Conservation (phyloP, 2,797 vertebrate species). For the Brotula barbata region DNA sequence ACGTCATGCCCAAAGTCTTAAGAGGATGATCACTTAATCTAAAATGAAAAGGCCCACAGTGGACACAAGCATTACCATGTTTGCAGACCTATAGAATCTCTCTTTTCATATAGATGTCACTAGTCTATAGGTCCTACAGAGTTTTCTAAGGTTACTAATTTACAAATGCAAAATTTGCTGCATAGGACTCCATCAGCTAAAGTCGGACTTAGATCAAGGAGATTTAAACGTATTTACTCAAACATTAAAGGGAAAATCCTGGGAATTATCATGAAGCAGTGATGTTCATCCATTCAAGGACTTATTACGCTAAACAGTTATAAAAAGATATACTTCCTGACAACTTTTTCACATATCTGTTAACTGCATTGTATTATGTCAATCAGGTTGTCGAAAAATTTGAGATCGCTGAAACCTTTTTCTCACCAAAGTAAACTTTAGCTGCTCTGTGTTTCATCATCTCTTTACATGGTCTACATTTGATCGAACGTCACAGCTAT, state of each 20-base stretch:
- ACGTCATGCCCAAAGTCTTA: too few relatives aligned
- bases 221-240: slow-evolving; percentile 3
- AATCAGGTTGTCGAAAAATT: too few relatives aligned
- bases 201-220: neutral
- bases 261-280: neutral
- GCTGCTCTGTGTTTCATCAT: slow-evolving; percentile 3
- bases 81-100: neutral
- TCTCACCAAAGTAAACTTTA: neutral
- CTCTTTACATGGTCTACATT: slow-evolving; percentile 9
- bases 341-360: too few relatives aligned
- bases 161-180: neutral
- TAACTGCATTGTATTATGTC: neutral
- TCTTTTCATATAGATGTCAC: neutral
- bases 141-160: neutral
- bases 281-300: neutral
- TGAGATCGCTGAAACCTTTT: neutral
- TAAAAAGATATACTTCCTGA: too few relatives aligned
- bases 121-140: neutral
- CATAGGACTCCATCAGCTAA: neutral
- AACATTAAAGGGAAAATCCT: slow-evolving; percentile 4
- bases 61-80: neutral
- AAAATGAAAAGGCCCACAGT: neutral
- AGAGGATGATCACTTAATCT: too few relatives aligned
- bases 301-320: neutral
- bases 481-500: neutral